These are phyloP conservation scores for Drosophila tropicalis DNA, from an alignment of 1,140 invertebrate genomes.

Conservation along the genomic window DNA sequence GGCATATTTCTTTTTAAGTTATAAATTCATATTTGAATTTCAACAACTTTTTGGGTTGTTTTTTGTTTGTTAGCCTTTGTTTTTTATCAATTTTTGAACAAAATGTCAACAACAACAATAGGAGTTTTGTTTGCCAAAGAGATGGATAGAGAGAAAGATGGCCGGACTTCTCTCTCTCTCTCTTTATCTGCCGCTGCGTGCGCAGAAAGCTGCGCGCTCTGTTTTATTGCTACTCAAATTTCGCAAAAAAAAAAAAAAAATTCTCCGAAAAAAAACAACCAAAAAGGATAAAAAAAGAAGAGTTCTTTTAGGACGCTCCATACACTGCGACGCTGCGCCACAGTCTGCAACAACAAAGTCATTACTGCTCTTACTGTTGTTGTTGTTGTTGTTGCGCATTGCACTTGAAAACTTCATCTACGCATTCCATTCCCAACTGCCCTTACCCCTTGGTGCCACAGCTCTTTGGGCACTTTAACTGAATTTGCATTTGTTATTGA, in stretches of 20 bases:
- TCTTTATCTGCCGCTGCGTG: slow-evolving; percentile 45
- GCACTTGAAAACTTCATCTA: slow-evolving; percentile 74
- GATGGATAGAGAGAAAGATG: background rate
- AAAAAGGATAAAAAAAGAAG: background rate
- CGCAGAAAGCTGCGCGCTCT: slow-evolving; percentile 70
- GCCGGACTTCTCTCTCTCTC: background rate
- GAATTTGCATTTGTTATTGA: slow-evolving; percentile 53
- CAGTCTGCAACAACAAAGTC: slow-evolving; percentile 5
- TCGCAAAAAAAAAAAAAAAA: slow-evolving; percentile 1
- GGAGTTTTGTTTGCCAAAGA: slow-evolving; percentile 6
- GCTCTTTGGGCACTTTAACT: slow-evolving; percentile 17
- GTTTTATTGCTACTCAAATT: slow-evolving; percentile 18
- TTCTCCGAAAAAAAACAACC: background rate
- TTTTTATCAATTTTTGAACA: slow-evolving; percentile 1
- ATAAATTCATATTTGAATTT: background rate
- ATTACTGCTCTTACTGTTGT: slow-evolving; percentile 15
- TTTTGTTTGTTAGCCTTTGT: background rate
- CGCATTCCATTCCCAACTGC: slow-evolving; percentile 38
- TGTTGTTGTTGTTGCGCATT: slow-evolving; percentile 64
- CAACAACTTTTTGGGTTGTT: slow-evolving; percentile 6
- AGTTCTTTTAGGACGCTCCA: background rate
- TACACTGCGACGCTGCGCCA: slow-evolving; percentile 14
- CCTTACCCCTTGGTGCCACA: background rate
- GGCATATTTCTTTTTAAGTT: background rate
- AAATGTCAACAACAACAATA: slow-evolving; percentile 5